Evolutionary conservation across 2,797 vertebrate species (phyloP).

Genomic region (Sebastes taczanowskii): DNA sequence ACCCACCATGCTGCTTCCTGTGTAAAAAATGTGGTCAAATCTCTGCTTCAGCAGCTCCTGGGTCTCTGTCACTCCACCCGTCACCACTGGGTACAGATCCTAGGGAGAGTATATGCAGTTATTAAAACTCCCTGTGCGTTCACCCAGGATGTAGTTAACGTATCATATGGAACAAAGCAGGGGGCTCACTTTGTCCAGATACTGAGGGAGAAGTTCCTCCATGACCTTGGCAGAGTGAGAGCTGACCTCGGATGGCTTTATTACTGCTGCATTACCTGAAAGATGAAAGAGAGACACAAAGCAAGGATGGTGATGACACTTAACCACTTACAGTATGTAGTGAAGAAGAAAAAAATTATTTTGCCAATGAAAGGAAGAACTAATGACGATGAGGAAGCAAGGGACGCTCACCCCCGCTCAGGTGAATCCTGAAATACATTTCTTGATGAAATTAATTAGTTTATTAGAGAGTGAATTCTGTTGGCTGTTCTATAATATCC

Average conservation of each 20-base stretch:
- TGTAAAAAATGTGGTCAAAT: constrained; percentile 93
- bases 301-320: background rate
- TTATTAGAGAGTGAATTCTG: too few species aligned
- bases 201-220: constrained; percentile 77
- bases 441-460: too few species aligned
- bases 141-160: background rate
- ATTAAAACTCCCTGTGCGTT: background rate
- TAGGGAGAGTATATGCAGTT: background rate
- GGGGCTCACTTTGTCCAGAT: constrained; percentile 80
- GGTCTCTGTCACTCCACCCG: constrained; percentile 85
- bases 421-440: too few species aligned
- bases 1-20: constrained; percentile 84
- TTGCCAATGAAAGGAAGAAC: too few species aligned
- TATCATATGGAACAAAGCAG: background rate
- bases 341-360: rapidly evolving
- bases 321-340: background rate
- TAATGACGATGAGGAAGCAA: too few species aligned
- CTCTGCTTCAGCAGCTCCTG: constrained; percentile 86
- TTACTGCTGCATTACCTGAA: constrained; percentile 80
- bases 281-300: background rate
- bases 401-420: too few species aligned
- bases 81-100: constrained; percentile 88
- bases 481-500: too few species aligned
- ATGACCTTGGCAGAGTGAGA: constrained; percentile 77
- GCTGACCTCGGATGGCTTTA: constrained; percentile 84